Percentiles rank a stretch among this genome's conserved stretches.
These are phyloP conservation scores for Aphis gossypii DNA, from an alignment of 1,140 invertebrate species.

Conservation along the genomic window DNA sequence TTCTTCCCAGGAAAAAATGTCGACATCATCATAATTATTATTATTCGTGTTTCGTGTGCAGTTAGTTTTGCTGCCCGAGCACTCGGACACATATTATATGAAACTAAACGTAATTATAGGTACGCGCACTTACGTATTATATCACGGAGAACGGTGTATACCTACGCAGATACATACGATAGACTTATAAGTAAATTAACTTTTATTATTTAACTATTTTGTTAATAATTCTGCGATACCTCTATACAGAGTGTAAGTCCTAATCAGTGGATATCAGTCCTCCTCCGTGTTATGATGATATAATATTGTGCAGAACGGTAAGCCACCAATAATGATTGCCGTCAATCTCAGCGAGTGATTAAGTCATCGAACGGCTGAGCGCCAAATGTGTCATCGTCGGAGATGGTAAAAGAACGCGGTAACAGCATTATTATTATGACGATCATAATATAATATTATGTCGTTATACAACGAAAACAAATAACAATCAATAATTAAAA, in stretches of 20 bases:
- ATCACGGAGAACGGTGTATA: not conserved
- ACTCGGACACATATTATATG: not conserved
- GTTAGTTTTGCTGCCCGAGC: not conserved
- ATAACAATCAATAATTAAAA: not conserved
- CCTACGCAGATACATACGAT: not conserved
- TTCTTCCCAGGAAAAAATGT: not conserved
- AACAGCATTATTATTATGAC: not conserved
- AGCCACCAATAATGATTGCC: not conserved
- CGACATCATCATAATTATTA: not conserved
- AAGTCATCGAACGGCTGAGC: not conserved
- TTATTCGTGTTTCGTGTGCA: not conserved
- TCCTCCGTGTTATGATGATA: not conserved
- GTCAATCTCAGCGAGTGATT: not conserved
- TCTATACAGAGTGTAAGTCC: not conserved
- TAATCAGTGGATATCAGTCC: not conserved
- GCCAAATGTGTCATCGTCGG: not conserved
- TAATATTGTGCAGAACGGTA: not conserved
- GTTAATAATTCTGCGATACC: not conserved
- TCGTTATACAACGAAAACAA: not conserved
- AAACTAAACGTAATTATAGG: conserved; percentile 1
- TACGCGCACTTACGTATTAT: conserved; percentile 3
- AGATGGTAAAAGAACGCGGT: not conserved
- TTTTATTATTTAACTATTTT: not conserved
- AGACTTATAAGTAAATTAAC: not conserved
- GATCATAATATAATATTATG: not conserved